Percentiles rank a stretch among this genome's conserved stretches.
These are phyloP conservation scores for Coilia nasus DNA, from an alignment of 2,797 vertebrate genomes.

Conservation along the genomic window DNA sequence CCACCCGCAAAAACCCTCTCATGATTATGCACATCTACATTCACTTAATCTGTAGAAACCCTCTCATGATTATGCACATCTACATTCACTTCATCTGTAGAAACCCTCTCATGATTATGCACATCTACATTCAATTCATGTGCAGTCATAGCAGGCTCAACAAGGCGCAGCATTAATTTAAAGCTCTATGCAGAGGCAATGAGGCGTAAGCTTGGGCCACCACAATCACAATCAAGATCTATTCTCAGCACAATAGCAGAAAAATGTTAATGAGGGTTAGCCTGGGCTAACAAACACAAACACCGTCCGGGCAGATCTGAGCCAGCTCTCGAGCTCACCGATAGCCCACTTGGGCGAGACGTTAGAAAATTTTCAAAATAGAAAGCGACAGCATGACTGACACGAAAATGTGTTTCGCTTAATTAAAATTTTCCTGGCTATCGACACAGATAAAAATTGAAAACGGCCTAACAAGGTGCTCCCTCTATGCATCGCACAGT, in stretches of 20 bases:
- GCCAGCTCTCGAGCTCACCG: background rate
- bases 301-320: background rate
- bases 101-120: conserved; percentile 5
- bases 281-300: conserved; percentile 4
- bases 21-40: background rate
- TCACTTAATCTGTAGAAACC: background rate
- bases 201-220: background rate
- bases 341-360: background rate
- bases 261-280: conserved; percentile 16
- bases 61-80: conserved; percentile 6
- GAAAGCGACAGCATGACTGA: conserved; percentile 2
- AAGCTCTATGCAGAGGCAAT: background rate
- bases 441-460: background rate
- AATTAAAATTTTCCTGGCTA: background rate
- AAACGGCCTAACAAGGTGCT: background rate
- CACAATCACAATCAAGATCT: conserved; percentile 23
- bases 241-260: conserved; percentile 7
- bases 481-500: background rate
- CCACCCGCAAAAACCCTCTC: background rate
- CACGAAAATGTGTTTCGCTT: background rate
- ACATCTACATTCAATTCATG: background rate
- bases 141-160: background rate
- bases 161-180: conserved; percentile 13
- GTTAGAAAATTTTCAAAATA: background rate
- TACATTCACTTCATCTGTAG: background rate